phyloP scores from a whole-genome alignment of 2,113 vertebrate species.

The Lophura nycthemera region DNA sequence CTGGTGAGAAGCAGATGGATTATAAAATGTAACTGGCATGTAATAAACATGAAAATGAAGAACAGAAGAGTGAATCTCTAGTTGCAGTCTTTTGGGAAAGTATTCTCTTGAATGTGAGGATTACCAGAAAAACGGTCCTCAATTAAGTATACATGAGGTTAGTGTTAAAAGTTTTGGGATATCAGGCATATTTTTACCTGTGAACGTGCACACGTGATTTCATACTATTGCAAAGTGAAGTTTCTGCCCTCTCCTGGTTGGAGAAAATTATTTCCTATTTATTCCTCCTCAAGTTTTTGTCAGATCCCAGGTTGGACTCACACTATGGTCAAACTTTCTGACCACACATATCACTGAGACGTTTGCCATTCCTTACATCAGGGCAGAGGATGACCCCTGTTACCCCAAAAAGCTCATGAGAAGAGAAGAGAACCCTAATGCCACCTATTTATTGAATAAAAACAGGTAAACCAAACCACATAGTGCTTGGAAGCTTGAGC shows the following conservation, averaged over 20 bases:
- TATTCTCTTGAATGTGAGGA: not conserved
- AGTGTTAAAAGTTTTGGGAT: not conserved
- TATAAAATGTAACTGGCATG: conserved; percentile 32
- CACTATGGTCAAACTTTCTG: not conserved
- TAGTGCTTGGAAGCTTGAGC: not conserved
- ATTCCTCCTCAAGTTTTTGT: not conserved
- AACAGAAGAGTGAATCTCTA: conserved; percentile 27
- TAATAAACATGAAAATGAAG: conserved; percentile 45
- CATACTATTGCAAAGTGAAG: not conserved
- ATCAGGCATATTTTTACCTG: not conserved
- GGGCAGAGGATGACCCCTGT: not conserved
- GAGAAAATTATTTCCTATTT: not conserved
- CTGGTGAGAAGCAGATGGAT: conserved; percentile 49
- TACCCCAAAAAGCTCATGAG: not conserved
- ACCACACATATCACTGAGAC: not conserved
- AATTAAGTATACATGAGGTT: not conserved
- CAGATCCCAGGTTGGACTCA: not conserved
- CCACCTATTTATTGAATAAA: not conserved
- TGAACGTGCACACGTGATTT: not conserved
- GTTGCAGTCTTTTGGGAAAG: conserved; percentile 22
- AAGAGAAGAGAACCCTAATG: not conserved
- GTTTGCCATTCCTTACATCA: not conserved
- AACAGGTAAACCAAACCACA: not conserved
- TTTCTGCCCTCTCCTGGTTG: conserved; percentile 27
- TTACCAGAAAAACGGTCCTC: not conserved